Evolutionary conservation across 1,140 invertebrate species (phyloP), one percentile per base, ranked within the genome.

Genomic region (Oppia nitens): DNA sequence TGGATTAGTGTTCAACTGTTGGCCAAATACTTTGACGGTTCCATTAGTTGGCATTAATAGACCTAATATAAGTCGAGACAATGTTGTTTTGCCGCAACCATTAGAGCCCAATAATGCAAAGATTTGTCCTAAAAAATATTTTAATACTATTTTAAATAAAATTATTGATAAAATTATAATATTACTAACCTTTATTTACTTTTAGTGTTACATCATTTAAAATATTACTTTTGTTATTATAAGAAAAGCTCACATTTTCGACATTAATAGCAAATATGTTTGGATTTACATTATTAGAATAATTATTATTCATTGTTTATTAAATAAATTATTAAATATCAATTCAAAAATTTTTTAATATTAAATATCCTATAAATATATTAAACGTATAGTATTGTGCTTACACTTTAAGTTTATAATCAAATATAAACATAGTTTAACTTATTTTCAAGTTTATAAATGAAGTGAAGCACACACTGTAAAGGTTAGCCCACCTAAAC

Each of bases 61-160:
- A 11, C 63, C 63, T 3, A 62, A 14, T 25, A 64, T 50, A 3
- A 32, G 49, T 24, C 40, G 27, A 9, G 59, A 49, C 17, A 60
- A 29, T 6, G 63, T 56, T 2, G 61, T 64, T 26, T 64, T 64
- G 17, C 63, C 63, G 47, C 61, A 63, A n/a, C 63, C 63, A 29
- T 47, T 55, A 1, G 63, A 50, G 6, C 63, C 63, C 9, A 64
- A 32, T 23, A 64, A 29, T 29, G 51, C 51, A 45, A 63, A 64
- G 59, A 65, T 65, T 49, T 47, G 2, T 14, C 55, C 53, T 54
- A 47, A 47, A 47, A 14, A 47, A n/a, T 47, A 14, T 47, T 47
- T 47, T 47, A 47, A n/a, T 47, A 12, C 11, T 20, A 52, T 12
- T 12, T 12, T 20, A 26, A 21, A 26, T 6, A 21, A 29, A 48